Conservation (phyloP, 1,140 invertebrate species). For the Lethrus apterus region DNA sequence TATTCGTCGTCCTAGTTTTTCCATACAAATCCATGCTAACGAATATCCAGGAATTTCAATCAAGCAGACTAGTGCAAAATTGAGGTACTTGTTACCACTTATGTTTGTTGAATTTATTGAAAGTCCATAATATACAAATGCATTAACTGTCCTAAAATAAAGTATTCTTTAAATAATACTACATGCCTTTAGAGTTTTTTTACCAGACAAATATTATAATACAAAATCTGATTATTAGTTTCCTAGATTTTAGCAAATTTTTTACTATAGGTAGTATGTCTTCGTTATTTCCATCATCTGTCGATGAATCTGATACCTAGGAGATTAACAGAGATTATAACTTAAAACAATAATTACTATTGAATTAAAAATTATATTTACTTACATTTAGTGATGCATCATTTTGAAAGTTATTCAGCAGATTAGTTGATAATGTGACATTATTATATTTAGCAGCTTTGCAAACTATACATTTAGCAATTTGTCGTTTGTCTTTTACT, state of each 20-base stretch:
- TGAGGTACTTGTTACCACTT: slow-evolving; percentile 56
- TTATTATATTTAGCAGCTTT: slow-evolving; percentile 49
- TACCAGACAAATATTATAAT: slow-evolving; percentile 49
- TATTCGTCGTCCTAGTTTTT: slow-evolving; percentile 47
- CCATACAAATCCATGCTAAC: slow-evolving; percentile 45
- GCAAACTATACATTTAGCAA: slow-evolving; percentile 47
- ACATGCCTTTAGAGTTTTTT: slow-evolving; percentile 18
- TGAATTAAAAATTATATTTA: too few relatives aligned
- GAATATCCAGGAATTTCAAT: slow-evolving; percentile 56
- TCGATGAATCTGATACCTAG: too few relatives aligned
- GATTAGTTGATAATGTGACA: slow-evolving; percentile 43
- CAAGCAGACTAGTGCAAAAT: slow-evolving; percentile 51
- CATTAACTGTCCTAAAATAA: slow-evolving; percentile 56
- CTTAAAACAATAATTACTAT: too few relatives aligned
- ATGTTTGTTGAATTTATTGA: slow-evolving; percentile 61
- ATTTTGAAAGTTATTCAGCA: slow-evolving; percentile 38
- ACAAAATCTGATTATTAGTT: slow-evolving; percentile 41
- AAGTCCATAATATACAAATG: slow-evolving; percentile 65
- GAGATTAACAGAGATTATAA: too few relatives aligned
- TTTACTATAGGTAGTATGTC: slow-evolving; percentile 39
- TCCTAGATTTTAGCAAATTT: slow-evolving; percentile 43
- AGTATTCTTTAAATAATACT: slow-evolving; percentile 20
- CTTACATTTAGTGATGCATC: too few relatives aligned
- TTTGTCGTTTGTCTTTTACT: slow-evolving; percentile 44
- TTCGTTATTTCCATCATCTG: too few relatives aligned